These are phyloP conservation scores for Diorhabda sublineata DNA, from an alignment of 1,140 invertebrate species.

Conservation along the genomic window DNA sequence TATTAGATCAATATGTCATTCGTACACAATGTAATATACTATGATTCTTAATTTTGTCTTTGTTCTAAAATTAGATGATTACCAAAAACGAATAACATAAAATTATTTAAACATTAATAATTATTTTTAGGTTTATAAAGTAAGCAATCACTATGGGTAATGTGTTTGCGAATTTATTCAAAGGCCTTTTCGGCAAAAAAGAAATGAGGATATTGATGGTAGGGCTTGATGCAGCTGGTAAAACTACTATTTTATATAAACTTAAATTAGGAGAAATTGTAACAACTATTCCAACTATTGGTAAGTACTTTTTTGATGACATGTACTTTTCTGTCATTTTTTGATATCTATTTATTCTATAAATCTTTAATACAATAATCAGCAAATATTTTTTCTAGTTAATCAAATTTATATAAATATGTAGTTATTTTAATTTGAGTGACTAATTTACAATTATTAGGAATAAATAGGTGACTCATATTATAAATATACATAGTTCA, in stretches of 20 bases:
- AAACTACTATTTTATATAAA: slow-evolving; percentile 99
- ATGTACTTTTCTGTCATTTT: not conserved
- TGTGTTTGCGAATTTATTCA: slow-evolving; percentile 82
- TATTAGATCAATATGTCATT: slow-evolving; percentile 42
- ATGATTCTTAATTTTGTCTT: slow-evolving; percentile 32
- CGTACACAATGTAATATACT: slow-evolving; percentile 40
- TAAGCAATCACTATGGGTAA: slow-evolving; percentile 63
- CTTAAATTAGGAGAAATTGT: slow-evolving; percentile 99
- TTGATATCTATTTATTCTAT: no score
- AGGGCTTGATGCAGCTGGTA: slow-evolving; percentile 97
- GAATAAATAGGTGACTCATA: not conserved
- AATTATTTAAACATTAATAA: slow-evolving; percentile 1
- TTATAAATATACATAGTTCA: slow-evolving; percentile 8
- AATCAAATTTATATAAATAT: not conserved
- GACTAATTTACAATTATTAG: not conserved
- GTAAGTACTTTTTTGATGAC: slow-evolving; percentile 56
- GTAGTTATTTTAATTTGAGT: not conserved
- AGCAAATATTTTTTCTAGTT: no score
- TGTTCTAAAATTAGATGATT: slow-evolving; percentile 38
- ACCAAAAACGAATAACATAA: not conserved
- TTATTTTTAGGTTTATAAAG: slow-evolving; percentile 24
- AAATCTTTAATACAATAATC: no score
- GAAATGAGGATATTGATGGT: slow-evolving; percentile 99
- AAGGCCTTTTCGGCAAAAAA: slow-evolving; percentile 97
- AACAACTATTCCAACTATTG: slow-evolving; percentile 99